A percentile compares a stretch with the other conserved stretches of the same genome.
These are phyloP conservation scores for Venusia cambrica DNA, from an alignment of 2,888 invertebrate species.

Conservation along the genomic window DNA sequence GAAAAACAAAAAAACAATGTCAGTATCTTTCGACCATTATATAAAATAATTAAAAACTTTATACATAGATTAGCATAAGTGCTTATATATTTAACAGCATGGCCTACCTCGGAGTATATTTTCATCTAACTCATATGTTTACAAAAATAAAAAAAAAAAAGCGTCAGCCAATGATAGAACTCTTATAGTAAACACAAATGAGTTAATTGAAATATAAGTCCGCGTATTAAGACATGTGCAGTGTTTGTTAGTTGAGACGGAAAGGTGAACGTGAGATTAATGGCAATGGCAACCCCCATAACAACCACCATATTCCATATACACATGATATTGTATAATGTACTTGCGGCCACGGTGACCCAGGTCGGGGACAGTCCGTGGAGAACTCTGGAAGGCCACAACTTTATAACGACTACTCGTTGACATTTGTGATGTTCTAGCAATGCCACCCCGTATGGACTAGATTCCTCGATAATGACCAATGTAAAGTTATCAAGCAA, in stretches of 20 bases:
- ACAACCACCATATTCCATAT: constrained; percentile 75
- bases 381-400: constrained; percentile 82
- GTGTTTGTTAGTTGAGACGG: constrained; percentile 73
- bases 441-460: constrained; percentile 40
- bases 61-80: constrained; percentile 75
- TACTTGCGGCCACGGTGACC: constrained; percentile 59
- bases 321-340: constrained; percentile 55
- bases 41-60: constrained; percentile 48
- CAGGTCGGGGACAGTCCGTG: constrained; percentile 53
- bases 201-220: constrained; percentile 48
- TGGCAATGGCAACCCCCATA: constrained; percentile 71
- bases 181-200: constrained; percentile 25
- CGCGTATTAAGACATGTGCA: constrained; percentile 73
- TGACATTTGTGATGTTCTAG: constrained; percentile 42
- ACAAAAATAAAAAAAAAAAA: constrained; percentile 15
- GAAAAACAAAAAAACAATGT: constrained; percentile 79
- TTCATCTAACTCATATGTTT: constrained; percentile 34
- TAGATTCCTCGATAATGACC: constrained; percentile 71
- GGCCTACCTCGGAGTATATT: constrained; percentile 51
- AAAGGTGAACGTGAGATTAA: constrained; percentile 75
- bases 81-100: constrained; percentile 72
- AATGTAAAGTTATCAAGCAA: constrained; percentile 73
- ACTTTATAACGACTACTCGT: constrained; percentile 40
- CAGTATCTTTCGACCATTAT: constrained; percentile 77
- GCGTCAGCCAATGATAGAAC: constrained; percentile 29